phyloP scores from a whole-genome alignment of 1,140 invertebrate genomes.

The Nebria ingens region DNA sequence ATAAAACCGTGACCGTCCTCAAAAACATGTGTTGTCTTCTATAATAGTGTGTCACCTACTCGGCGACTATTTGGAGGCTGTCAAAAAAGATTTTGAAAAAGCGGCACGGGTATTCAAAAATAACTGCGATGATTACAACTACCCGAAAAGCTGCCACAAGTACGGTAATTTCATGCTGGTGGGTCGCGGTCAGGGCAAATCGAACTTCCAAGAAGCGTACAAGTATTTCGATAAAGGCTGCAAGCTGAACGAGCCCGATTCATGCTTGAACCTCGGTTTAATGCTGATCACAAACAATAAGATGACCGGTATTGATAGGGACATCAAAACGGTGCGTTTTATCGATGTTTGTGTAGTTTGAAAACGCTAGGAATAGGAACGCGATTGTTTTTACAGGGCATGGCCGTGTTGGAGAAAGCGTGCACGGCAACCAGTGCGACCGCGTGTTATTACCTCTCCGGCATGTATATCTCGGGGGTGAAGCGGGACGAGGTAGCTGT shows the following conservation, averaged over 20 bases:
- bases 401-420: conserved; percentile 56
- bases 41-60: conserved; percentile 87
- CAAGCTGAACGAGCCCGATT: conserved; percentile 49
- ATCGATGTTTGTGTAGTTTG: conserved; percentile 18
- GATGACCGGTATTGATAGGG: conserved; percentile 35
- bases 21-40: no score
- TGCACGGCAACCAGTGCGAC: conserved; percentile 57
- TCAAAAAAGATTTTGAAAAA: conserved; percentile 67
- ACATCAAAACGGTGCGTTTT: no score
- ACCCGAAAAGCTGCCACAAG: conserved; percentile 74
- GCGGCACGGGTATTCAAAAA: conserved; percentile 67
- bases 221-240: conserved; percentile 74
- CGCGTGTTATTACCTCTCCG: conserved; percentile 71
- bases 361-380: neutral
- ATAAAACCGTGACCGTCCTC: no score
- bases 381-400: conserved; percentile 37
- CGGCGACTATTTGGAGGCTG: conserved; percentile 75
- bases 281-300: conserved; percentile 46
- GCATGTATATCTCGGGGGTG: conserved; percentile 64
- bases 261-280: conserved; percentile 67
- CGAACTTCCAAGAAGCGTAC: conserved; percentile 36
- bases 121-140: conserved; percentile 77
- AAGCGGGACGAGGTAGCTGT: conserved; percentile 29
- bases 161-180: conserved; percentile 59
- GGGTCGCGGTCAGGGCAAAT: conserved; percentile 48